Conservation (phyloP, 35 echinoderm and acorn worm genomes). For the Hemicentrotus pulcherrimus region DNA sequence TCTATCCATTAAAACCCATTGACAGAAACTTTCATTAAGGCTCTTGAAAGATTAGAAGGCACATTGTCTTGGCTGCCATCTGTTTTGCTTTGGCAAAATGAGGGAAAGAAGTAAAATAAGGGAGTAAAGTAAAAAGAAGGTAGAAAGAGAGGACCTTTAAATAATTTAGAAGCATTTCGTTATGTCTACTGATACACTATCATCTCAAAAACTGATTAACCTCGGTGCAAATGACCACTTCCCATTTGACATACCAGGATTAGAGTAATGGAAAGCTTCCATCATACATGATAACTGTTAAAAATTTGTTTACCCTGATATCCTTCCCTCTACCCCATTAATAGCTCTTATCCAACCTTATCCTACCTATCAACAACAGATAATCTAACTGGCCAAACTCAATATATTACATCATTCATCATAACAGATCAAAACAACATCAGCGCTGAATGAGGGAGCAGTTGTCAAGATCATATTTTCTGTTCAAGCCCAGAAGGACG, state of each 20-base stretch:
- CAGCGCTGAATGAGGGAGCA: not conserved
- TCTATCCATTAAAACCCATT: too few relatives aligned
- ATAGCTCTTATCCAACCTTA: not conserved
- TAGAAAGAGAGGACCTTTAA: not conserved
- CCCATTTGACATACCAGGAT: not conserved
- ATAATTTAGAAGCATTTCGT: not conserved
- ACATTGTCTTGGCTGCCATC: too few relatives aligned
- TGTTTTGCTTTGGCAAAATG: not conserved
- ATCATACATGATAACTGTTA: not conserved
- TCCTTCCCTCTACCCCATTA: not conserved
- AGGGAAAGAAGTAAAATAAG: not conserved
- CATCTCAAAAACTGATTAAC: not conserved
- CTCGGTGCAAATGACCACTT: not conserved
- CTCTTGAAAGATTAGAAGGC: too few relatives aligned
- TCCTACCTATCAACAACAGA: not conserved
- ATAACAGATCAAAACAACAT: not conserved
- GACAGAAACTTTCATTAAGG: too few relatives aligned
- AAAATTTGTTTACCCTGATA: not conserved
- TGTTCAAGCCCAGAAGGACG: too few relatives aligned
- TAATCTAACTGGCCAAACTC: not conserved
- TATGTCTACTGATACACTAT: not conserved
- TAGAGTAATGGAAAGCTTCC: not conserved
- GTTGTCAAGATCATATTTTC: not conserved
- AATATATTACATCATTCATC: not conserved
- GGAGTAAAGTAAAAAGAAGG: not conserved